Evolutionary conservation across 2,113 vertebrate species (phyloP).

Genomic region (Lasiurus cinereus): DNA sequence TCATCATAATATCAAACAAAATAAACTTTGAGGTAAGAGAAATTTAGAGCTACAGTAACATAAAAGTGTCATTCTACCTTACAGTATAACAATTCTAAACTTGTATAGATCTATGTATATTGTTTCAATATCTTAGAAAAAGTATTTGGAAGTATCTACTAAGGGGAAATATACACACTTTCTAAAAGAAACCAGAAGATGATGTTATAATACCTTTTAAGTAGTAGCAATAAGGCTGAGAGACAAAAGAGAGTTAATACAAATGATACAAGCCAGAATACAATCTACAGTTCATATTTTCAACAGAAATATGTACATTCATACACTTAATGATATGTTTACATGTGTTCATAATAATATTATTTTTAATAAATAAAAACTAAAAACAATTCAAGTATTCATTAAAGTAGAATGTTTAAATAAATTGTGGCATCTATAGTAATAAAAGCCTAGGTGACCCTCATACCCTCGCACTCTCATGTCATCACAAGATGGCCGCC

Average conservation of each 20-base stretch:
- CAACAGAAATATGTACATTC: background rate
- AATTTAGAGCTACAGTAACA: background rate
- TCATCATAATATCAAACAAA: background rate
- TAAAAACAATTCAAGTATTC: background rate
- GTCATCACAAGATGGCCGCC: no score
- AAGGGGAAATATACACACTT: background rate
- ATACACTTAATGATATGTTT: background rate
- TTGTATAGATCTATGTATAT: background rate
- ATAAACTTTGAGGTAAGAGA: background rate
- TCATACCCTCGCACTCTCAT: no score
- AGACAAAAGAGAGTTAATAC: background rate
- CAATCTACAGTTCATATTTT: background rate
- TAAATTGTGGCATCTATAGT: background rate
- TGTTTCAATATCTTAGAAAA: slow-evolving; percentile 6
- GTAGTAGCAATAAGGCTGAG: background rate
- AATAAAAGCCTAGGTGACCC: no score
- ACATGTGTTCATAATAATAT: background rate
- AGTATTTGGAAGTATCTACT: background rate
- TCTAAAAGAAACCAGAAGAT: background rate
- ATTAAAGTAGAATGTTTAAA: background rate
- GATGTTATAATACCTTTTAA: background rate
- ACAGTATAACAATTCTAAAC: background rate
- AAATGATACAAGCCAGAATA: background rate
- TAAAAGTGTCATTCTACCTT: background rate
- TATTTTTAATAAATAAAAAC: background rate